Base-by-base conservation (phyloP, 1,140 invertebrate species). In the Aricia agestis region DNA sequence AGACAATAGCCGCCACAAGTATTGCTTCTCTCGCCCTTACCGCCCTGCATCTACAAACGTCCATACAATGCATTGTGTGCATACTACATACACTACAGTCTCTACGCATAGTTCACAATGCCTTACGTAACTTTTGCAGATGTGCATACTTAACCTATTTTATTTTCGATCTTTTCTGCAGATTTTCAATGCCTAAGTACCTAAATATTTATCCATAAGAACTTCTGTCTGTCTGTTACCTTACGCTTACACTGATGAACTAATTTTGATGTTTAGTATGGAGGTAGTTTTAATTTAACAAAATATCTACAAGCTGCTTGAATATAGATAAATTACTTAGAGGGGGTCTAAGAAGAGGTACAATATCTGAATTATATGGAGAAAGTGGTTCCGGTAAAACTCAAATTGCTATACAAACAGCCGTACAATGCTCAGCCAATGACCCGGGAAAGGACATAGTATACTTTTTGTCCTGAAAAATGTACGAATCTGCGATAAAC, bases 331-430 rank as follows among this genome's bases (percentile, higher is more conserved):
- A 80, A 31, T 82, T 94, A 71, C 88, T 95, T 32, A 82, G 89
- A 78, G 97, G 97, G 42, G 97, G 97, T n/a, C 92, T 98, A 67
- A 87, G 94, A 32, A 92, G 90, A 71, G 93, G 94, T 71, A 95
- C 95, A 19, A 94, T 98, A 15, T 97, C 95, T 66, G 97, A 98
- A 93, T 93, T 98, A 80, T 95, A 94, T 87, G 97, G 97, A 13
- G 94, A 95, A 84, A 95, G 96, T 89, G 96, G 95, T 9, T 93
- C 93, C 78, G 97, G 97, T 17, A 98, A 98, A 92, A 97, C 97
- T 1, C 97, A 98, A 89, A 80, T 98, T 15, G 96, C 95, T 77
- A 84, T 98, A 32, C 96, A 98, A 88, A 82, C 97, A 5, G 90
- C 93, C 52, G 77, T 78, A 36, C 77, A 85, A 66, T 81, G 82